Base-by-base conservation (phyloP, 2,797 vertebrate species). In the Sebastes variabilis region DNA sequence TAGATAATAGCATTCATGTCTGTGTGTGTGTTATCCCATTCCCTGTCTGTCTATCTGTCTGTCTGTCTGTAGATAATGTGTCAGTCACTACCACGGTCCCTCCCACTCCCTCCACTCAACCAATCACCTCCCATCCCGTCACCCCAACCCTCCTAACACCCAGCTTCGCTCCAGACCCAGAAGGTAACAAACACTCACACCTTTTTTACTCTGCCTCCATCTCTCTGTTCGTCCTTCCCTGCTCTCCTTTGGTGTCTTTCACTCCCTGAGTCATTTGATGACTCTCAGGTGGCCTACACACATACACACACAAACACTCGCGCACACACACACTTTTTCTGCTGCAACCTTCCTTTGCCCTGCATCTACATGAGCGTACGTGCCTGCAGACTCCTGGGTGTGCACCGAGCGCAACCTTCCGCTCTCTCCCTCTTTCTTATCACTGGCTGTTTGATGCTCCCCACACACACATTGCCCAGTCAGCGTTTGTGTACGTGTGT, bases 181-280 rank as follows among this genome's bases (percentile, higher is more conserved):
- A 71, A 96, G 95, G 95, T 96, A 96, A 96, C 82, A 38, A 38
- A 64, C 79, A 72, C 70, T 83, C 86, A 72, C 75, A 42, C 65
- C 66, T 73, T 79, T 80, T 75, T 56, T 29, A 38, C 25, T 73
- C 66, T 42, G 34, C 67, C 60, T 84, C 79, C 68, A 66, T 83
- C 72, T 73, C 68, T 60, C 58, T 82, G 69, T 65, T 79, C 29
- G 74, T 74, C 90, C 80, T 87, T 85, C 65, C 64, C 78, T 70
- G 66, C 77, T 91, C 72, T 84, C 77, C 83, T 89, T 80, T 76
- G 66, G 68, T 89, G 85, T 87, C 82, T 80, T 80, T 75, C 64
- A 55, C 73, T 79, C 38, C 68, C 56, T 30, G 54, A 4, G 12
- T 75, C 64, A 36, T 87, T 72, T 83, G 66, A 83, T 82, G 67